Base-by-base conservation (phyloP, 2,797 vertebrate species). In the Holocentrus rufus region DNA sequence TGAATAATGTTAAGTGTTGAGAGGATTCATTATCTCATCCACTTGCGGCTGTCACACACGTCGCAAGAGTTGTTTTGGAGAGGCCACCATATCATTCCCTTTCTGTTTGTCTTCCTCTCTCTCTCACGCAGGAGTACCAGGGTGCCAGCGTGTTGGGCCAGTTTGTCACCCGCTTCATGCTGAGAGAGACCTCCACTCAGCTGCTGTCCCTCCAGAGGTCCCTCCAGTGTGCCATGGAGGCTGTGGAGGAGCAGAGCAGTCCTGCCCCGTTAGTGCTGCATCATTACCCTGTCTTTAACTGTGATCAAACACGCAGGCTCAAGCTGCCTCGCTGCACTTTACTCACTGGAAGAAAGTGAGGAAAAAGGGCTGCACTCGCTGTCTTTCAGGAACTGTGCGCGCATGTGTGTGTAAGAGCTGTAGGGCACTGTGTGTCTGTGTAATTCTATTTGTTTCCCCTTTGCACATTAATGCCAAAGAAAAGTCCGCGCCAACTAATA, bases 151-250 rank as follows among this genome's bases (percentile, higher is more conserved):
- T 94, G 82, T 83, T 97, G 93, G 95, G 97, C 82, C 96, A 98
- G 90, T 98, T 98, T 88, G 96, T 98, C 81, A 98, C 97, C 85
- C 93, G 95, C 7, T 97, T 97, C 91, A 94, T 98, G 90, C 79
- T 98, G 79, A 95, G 95, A 84, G 96, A 98, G 92, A 96, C 95
- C 0, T 91, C 96, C 83, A 95, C 92, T 88, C 96, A 98, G 92
- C 93, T 98, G 71, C 94, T 96, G 79, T 98, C 96, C 52, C 94
- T 98, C 5, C 97, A 98, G 91, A 95, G 92, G 86, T 97, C 94
- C 54, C 91, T 98, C 89, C 96, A 97, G 87, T 96, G 95, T 77
- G 97, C 97, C 65, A 95, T 95, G 96, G 97, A 97, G 90, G 96
- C 95, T 0, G 95, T 94, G 0, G 96, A 97, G 60, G 95, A 97